Base-by-base conservation (phyloP, 2,888 invertebrate species). In the Torymus aiolomorphi region DNA sequence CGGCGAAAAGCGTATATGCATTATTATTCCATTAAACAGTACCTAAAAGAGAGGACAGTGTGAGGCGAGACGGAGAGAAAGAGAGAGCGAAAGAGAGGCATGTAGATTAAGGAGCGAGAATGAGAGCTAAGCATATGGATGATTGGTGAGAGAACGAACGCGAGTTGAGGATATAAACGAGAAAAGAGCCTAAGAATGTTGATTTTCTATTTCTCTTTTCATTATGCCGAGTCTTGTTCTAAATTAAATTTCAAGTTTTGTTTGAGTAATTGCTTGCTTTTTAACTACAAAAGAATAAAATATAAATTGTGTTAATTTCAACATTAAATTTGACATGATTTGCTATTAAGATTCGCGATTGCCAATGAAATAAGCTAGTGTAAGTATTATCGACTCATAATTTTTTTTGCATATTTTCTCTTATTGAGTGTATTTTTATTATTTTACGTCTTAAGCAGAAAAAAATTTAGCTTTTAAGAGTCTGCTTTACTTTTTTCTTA, bases 1-100 rank as follows among this genome's bases (percentile, higher is more conserved):
- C 63, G 70, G 63, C n/a, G 51, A 66, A 51, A 62, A 62, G 14
- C 42, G 31, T 66, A 67, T 67, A 57, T 49, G 52, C 20, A 72
- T 76, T 67, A 78, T 73, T 56, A 72, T 80, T 74, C 66, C 42
- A 75, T 80, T 62, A 67, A 62, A 71, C 52, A 59, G 70, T 78
- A 76, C 51, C 61, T 76, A 76, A 76, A 62, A 70, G 4, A 67
- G 18, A 65, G 54, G 42, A 42, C 42, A 57, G 42, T 79, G 42
- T 61, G 18, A 18, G 71, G 42, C 20, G 18, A 51, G 20, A 54
- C 0, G 51, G 18, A 74, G 16, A 31, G 42, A 18, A 49, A 51
- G 49, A 75, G 52, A 61, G 59, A 13, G 63, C 72, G 49, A 59
- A 65, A 72, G 31, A 57, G 73, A 62, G 54, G n/a, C 51, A 24